Evolutionary conservation across 2,888 invertebrate species (phyloP).

Genomic region (Trichopoda pennipes): DNA sequence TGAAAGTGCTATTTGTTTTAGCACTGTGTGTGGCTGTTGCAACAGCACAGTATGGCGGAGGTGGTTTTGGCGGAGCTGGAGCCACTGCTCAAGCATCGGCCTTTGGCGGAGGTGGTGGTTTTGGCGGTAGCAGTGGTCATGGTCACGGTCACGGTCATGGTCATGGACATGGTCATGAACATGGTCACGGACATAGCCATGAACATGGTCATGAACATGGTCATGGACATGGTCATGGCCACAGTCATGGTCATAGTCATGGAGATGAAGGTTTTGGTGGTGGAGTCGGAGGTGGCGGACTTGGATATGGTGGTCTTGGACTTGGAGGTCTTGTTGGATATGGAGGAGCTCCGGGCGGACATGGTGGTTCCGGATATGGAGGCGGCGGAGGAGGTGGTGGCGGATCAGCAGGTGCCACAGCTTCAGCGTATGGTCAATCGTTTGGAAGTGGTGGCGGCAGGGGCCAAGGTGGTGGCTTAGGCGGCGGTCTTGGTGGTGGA

Average conservation of each 20-base stretch:
- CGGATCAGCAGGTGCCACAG: neutral
- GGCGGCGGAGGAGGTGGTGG: slow-evolving; percentile 17
- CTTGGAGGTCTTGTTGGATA: slow-evolving; percentile 32
- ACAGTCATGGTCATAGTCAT: slow-evolving; percentile 8
- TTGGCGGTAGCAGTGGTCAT: slow-evolving; percentile 61
- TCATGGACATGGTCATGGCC: slow-evolving; percentile 26
- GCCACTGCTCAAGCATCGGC: slow-evolving; percentile 30
- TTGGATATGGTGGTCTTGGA: slow-evolving; percentile 16
- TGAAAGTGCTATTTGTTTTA: slow-evolving; percentile 75
- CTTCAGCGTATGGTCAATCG: neutral
- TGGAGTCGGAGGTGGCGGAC: slow-evolving; percentile 36
- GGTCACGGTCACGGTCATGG: slow-evolving; percentile 7
- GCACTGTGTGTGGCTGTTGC: slow-evolving; percentile 72
- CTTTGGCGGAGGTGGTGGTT: slow-evolving; percentile 13
- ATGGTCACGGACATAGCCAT: slow-evolving; percentile 15
- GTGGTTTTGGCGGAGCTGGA: slow-evolving; percentile 50
- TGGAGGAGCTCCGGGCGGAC: slow-evolving; percentile 1
- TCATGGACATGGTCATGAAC: slow-evolving; percentile 25
- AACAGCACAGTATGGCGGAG: slow-evolving; percentile 66
- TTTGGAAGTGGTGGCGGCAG: slow-evolving; percentile 43
- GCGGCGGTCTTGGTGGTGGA: slow-evolving; percentile 33
- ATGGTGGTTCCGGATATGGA: slow-evolving; percentile 41
- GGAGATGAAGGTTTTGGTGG: slow-evolving; percentile 33
- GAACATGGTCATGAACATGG: slow-evolving; percentile 31
- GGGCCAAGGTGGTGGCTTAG: slow-evolving; percentile 16